phyloP scores from a whole-genome alignment of 92 coral and sea anemone species.

The Galaxea fascicularis region DNA sequence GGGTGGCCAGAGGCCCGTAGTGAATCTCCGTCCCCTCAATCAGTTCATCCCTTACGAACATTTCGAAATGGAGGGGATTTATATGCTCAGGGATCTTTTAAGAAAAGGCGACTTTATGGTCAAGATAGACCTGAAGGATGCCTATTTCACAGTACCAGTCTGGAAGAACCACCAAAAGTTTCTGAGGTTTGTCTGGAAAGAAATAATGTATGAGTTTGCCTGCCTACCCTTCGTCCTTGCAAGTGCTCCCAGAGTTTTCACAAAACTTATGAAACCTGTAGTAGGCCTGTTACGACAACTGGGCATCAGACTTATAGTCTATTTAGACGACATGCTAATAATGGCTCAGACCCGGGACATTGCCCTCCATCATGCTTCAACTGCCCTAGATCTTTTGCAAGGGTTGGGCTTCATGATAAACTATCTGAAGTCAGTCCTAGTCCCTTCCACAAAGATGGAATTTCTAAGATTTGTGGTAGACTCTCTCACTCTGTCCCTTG shows the following conservation, averaged over 20 bases:
- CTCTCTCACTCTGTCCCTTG: too few species aligned
- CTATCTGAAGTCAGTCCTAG: constrained; percentile 48
- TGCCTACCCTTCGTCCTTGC: constrained; percentile 56
- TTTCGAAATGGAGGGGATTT: too few species aligned
- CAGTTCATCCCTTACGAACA: constrained; percentile 61
- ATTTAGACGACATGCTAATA: too few species aligned
- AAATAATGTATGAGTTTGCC: constrained; percentile 25
- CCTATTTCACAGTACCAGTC: too few species aligned
- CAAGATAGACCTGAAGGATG: too few species aligned
- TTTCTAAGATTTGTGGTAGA: constrained; percentile 61
- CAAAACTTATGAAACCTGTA: constrained; percentile 50
- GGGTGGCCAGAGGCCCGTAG: constrained; percentile 65
- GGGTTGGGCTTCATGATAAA: too few species aligned
- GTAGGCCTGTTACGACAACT: too few species aligned
- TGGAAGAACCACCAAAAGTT: constrained; percentile 48
- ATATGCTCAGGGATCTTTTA: too few species aligned
- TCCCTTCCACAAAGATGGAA: constrained; percentile 42
- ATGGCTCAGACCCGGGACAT: constrained; percentile 48
- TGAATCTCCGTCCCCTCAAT: constrained; percentile 59
- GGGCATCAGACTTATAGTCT: too few species aligned
- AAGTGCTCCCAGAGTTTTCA: constrained; percentile 42
- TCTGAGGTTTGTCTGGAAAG: constrained; percentile 51
- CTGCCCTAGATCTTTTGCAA: too few species aligned
- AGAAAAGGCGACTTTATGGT: too few species aligned
- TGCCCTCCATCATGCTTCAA: too few species aligned